Percentiles rank a stretch among this genome's conserved stretches.
Conservation (phyloP, 2,797 vertebrate species). For the Hemibagrus guttatus region DNA sequence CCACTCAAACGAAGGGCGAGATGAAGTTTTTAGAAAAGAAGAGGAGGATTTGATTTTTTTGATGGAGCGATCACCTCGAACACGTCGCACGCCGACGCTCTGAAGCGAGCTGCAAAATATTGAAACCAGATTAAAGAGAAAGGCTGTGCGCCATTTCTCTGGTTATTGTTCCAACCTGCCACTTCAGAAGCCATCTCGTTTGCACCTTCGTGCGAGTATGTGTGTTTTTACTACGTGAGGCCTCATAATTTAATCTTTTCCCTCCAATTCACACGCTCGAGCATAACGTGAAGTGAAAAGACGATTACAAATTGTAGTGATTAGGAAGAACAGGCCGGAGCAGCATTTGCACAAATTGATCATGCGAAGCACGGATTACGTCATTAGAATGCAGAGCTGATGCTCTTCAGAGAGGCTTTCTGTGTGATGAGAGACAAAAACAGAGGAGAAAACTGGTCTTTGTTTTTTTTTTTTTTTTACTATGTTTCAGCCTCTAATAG, state of each 20-base stretch:
- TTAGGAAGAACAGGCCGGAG: slow-evolving; percentile 42
- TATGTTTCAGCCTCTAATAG: background rate
- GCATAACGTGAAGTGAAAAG: slow-evolving; percentile 37
- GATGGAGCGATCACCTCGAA: slow-evolving; percentile 34
- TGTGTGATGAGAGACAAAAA: background rate
- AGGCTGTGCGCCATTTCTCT: slow-evolving; percentile 40
- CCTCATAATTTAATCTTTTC: slow-evolving; percentile 31
- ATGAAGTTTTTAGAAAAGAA: slow-evolving; percentile 20
- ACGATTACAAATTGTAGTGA: slow-evolving; percentile 44
- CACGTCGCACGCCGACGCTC: background rate
- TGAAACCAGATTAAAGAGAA: slow-evolving; percentile 43
- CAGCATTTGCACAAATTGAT: slow-evolving; percentile 45
- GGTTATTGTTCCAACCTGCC: slow-evolving; percentile 47
- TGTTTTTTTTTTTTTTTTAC: background rate
- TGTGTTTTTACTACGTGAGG: background rate
- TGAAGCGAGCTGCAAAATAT: slow-evolving; percentile 10
- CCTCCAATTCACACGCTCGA: slow-evolving; percentile 25
- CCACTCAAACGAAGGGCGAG: slow-evolving; percentile 26
- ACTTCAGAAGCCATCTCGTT: slow-evolving; percentile 30
- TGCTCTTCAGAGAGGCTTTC: slow-evolving; percentile 19
- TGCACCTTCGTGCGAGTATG: background rate
- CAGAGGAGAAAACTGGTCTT: background rate
- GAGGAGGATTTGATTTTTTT: background rate
- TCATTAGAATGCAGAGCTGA: slow-evolving; percentile 31
- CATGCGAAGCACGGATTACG: slow-evolving; percentile 36